Evolutionary conservation across 2,888 invertebrate species (phyloP).

Genomic region (Carterocephalus palaemon): DNA sequence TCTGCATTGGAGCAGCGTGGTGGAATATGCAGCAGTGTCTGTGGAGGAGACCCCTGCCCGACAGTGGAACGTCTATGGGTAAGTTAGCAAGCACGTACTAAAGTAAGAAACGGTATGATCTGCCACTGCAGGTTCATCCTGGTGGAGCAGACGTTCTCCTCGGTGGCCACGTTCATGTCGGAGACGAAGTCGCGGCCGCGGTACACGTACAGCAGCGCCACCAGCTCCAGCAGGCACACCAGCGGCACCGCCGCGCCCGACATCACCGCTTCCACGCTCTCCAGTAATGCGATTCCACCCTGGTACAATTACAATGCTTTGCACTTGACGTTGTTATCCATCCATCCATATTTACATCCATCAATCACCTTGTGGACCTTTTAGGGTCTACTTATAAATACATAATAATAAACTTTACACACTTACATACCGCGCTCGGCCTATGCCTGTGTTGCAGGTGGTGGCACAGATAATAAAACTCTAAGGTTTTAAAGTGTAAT

Average conservation of each 20-base stretch:
- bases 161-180: constrained; percentile 61
- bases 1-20: too few species aligned
- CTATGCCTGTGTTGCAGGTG: not conserved
- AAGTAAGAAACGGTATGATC: constrained; percentile 50
- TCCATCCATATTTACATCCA: not conserved
- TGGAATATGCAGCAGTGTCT: too few species aligned
- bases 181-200: constrained; percentile 60
- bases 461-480: too few species aligned
- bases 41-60: too few species aligned
- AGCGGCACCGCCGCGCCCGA: constrained; percentile 49
- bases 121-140: constrained; percentile 57
- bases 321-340: not conserved
- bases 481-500: too few species aligned
- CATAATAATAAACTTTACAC: too few species aligned
- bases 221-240: constrained; percentile 53
- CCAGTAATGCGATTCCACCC: constrained; percentile 60
- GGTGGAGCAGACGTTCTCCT: constrained; percentile 56
- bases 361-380: not conserved
- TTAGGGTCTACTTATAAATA: not conserved
- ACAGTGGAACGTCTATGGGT: too few species aligned
- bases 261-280: constrained; percentile 57
- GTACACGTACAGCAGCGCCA: constrained; percentile 57
- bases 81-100: constrained; percentile 32
- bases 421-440: not conserved
- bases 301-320: constrained; percentile 33